phyloP scores from a whole-genome alignment of 2,797 vertebrate genomes.

The Fundulus diaphanus region DNA sequence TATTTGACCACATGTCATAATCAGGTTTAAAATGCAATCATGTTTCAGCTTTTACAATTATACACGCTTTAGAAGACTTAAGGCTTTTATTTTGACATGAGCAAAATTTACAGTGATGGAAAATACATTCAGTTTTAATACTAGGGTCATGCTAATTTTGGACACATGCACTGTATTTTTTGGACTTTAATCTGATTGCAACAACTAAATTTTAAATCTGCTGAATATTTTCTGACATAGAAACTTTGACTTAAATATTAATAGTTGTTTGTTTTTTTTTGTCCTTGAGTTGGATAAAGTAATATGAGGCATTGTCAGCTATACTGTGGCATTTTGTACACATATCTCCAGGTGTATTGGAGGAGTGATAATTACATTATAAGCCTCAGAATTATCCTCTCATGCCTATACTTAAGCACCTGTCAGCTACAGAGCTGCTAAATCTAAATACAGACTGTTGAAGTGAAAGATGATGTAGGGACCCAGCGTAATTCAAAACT shows the following conservation, averaged over 20 bases:
- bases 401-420: neutral
- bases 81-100: neutral
- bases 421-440: neutral
- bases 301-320: neutral
- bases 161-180: neutral
- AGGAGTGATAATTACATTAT: too few species aligned
- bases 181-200: neutral
- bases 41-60: conserved; percentile 37
- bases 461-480: neutral
- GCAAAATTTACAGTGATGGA: neutral
- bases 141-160: too few species aligned
- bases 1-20: conserved; percentile 62
- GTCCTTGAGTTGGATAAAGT: neutral
- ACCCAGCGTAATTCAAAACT: neutral
- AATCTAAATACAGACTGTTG: neutral
- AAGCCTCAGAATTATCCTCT: neutral
- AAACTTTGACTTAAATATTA: neutral
- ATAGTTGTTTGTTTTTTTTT: neutral
- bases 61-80: conserved; percentile 16
- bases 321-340: too few species aligned
- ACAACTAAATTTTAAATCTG: too few species aligned
- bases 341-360: neutral
- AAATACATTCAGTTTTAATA: neutral
- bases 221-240: too few species aligned
- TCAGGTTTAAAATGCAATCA: conserved; percentile 59